These are phyloP conservation scores for Ectemnius lituratus DNA, from an alignment of 2,888 invertebrate species.

Conservation along the genomic window DNA sequence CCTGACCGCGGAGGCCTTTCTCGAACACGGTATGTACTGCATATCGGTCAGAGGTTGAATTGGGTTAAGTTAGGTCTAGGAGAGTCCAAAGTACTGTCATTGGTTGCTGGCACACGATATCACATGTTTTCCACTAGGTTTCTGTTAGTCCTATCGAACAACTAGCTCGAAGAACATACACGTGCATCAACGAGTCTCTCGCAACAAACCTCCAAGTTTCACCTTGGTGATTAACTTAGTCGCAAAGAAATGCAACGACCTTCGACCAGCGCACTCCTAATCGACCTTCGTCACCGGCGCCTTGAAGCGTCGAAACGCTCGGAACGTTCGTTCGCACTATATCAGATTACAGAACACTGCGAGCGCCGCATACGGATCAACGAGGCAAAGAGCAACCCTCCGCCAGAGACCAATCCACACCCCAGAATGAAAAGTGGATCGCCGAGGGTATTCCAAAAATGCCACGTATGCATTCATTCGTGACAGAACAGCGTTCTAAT, in stretches of 20 bases:
- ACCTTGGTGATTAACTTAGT: neutral
- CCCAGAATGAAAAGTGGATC: no score
- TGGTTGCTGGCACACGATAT: constrained; percentile 5
- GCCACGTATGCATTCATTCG: no score
- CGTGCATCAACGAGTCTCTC: neutral
- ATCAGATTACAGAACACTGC: constrained; percentile 15
- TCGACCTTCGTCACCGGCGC: constrained; percentile 13
- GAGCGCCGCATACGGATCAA: constrained; percentile 2
- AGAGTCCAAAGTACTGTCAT: constrained; percentile 35
- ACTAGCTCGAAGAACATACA: neutral
- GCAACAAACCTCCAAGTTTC: neutral
- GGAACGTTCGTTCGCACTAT: constrained; percentile 12
- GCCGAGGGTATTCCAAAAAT: no score
- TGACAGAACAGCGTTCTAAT: neutral
- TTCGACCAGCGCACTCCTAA: constrained; percentile 10
- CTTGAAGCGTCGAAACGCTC: constrained; percentile 1
- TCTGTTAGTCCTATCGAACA: neutral
- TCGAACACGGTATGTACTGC: constrained; percentile 23
- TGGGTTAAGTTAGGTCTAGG: constrained; percentile 41
- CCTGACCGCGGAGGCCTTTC: constrained; percentile 46
- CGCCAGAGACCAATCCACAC: no score
- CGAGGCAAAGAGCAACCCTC: neutral
- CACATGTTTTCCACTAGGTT: neutral
- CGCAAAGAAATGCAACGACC: constrained; percentile 1
- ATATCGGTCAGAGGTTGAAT: constrained; percentile 41